Base-by-base conservation (phyloP, 2,113 vertebrate species). In the Protomyctophum bolini region DNA sequence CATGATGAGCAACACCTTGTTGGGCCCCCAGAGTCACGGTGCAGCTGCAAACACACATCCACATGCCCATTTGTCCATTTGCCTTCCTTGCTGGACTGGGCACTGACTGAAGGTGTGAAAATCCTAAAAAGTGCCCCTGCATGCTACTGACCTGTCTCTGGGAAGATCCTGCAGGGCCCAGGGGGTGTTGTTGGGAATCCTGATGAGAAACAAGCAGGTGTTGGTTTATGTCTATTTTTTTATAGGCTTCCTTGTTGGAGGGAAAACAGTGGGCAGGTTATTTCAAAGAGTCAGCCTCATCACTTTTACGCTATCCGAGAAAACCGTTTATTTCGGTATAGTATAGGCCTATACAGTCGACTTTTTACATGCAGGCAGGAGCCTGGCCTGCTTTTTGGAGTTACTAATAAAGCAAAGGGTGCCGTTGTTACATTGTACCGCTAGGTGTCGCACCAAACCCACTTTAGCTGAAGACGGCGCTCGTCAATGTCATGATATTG, bases 21-120 rank as follows among this genome's bases (percentile, higher is more conserved):
- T 2, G 9, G 63, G 70, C 58, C 69, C 52, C 73, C 48, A 66
- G 63, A 79, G 54, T 72, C 83, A 84, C 67, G 75, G 21, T 88
- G 88, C 88, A 84, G 86, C 85, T 90, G 88, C 82, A 84, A 81
- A 88, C 82, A 82, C 89, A 81, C 48, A 33, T 41, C 81, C 89
- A 81, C 48, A 33, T 41, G 2, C 57, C 2, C 83, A 84, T 76
- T 86, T 79, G 57, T 75, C 78, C 84, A 84, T 85, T 64, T 88
- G 86, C 68, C 75, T 64, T 60, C 56, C 21, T n/a, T 58, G 77
- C 68, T 65, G 66, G 63, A 75, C 5, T 4, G 50, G 63, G 62
- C 79, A 50, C 72, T 6, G 48, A 50, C 72, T 6, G 48, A 51
- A 86, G 80, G 80, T 85, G 87, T 79, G 73, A 83, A 78, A 8